Conservation (phyloP, 2,888 invertebrate species). For the Esperia sulphurella region DNA sequence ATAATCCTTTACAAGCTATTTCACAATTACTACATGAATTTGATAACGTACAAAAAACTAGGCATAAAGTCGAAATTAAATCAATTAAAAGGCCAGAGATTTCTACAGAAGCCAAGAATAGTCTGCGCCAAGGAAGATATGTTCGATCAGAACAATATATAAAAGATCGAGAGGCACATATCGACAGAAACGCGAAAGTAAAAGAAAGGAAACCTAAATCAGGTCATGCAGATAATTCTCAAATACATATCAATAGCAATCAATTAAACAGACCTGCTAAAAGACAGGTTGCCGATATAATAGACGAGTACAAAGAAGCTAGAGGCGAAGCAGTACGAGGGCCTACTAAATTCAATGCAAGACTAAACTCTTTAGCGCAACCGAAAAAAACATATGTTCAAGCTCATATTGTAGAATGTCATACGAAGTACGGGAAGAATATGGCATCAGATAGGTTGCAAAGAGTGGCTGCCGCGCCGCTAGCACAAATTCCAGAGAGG, state of each 20-base stretch:
- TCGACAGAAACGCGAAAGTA: slow-evolving; percentile 16
- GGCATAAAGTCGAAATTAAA: slow-evolving; percentile 37
- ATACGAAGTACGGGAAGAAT: slow-evolving; percentile 42
- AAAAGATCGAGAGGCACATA: slow-evolving; percentile 22
- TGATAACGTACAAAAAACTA: slow-evolving; percentile 54
- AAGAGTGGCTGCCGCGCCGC: slow-evolving; percentile 26
- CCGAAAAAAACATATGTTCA: slow-evolving; percentile 57
- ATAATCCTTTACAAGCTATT: slow-evolving; percentile 63
- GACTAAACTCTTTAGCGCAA: slow-evolving; percentile 59
- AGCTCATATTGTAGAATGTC: slow-evolving; percentile 48
- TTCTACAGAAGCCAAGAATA: slow-evolving; percentile 25
- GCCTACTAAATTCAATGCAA: slow-evolving; percentile 46
- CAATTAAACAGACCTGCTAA: slow-evolving; percentile 26
- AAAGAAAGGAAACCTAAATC: slow-evolving; percentile 16
- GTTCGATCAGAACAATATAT: slow-evolving; percentile 37
- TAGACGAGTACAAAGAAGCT: slow-evolving; percentile 65
- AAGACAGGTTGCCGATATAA: slow-evolving; percentile 50
- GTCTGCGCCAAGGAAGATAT: slow-evolving; percentile 22
- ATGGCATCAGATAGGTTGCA: slow-evolving; percentile 41
- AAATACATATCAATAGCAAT: slow-evolving; percentile 27
- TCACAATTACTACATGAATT: slow-evolving; percentile 61
- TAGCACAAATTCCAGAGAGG: slow-evolving; percentile 17
- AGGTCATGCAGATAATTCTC: slow-evolving; percentile 21
- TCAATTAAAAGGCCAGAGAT: slow-evolving; percentile 34
- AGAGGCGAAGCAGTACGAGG: slow-evolving; percentile 70